phyloP scores from a whole-genome alignment of 2,797 vertebrate species.

The Carapus acus region DNA sequence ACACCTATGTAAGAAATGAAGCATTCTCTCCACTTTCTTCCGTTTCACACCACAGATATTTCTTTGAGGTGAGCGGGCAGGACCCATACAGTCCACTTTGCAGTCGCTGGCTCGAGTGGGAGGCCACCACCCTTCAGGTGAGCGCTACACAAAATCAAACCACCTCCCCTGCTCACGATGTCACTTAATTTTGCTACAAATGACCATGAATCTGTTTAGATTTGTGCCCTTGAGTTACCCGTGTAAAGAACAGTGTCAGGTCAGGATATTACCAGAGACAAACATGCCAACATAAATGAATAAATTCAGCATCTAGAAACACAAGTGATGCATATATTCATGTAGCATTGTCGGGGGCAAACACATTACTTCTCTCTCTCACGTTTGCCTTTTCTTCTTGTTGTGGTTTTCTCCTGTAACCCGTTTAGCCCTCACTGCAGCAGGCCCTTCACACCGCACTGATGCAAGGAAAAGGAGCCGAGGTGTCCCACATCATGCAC shows the following conservation, averaged over 20 bases:
- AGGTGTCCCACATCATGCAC: constrained; percentile 64
- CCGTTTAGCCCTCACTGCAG: constrained; percentile 72
- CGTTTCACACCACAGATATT: constrained; percentile 68
- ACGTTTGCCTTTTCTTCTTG: background rate
- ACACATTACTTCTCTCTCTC: too few relatives aligned
- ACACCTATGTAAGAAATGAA: background rate
- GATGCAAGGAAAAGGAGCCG: constrained; percentile 77
- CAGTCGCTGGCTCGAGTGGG: constrained; percentile 91
- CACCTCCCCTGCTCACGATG: background rate
- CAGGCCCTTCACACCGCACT: constrained; percentile 74
- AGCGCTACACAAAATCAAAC: constrained; percentile 10
- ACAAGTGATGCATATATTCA: too few relatives aligned
- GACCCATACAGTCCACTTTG: constrained; percentile 65
- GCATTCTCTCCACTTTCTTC: background rate
- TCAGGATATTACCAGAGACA: too few relatives aligned
- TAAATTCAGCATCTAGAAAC: too few relatives aligned
- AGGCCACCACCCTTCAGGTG: constrained; percentile 85
- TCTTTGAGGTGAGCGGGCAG: constrained; percentile 77
- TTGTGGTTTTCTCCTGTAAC: constrained; percentile 10
- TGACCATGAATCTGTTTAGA: too few relatives aligned
- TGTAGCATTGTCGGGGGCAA: too few relatives aligned
- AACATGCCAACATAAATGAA: constrained; percentile 4
- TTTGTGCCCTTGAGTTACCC: background rate
- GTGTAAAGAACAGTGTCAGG: constrained; percentile 14
- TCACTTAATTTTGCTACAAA: too few relatives aligned